phyloP scores from a whole-genome alignment of 2,797 vertebrate species.

The Epinephelus coioides region DNA sequence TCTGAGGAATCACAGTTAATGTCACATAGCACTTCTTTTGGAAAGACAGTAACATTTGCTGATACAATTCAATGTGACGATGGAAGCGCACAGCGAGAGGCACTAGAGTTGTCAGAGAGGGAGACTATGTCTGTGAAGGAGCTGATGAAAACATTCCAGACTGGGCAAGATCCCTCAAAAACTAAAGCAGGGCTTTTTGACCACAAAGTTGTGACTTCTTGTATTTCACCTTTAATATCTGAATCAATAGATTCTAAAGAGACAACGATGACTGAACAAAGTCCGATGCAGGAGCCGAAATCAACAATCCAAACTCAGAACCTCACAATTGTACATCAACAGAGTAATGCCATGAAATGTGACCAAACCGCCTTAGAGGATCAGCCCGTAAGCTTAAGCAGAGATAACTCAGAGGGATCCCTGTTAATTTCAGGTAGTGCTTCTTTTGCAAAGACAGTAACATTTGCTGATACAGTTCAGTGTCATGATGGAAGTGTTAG shows the following conservation, averaged over 20 bases:
- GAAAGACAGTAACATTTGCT: slow-evolving; percentile 49
- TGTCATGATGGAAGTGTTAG: slow-evolving; percentile 16
- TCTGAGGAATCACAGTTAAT: slow-evolving; percentile 36
- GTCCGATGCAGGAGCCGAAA: slow-evolving; percentile 2
- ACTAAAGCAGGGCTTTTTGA: slow-evolving; percentile 90
- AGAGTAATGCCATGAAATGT: slow-evolving; percentile 52
- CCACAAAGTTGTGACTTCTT: slow-evolving; percentile 79
- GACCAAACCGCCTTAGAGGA: slow-evolving; percentile 22
- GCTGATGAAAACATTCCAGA: slow-evolving; percentile 95
- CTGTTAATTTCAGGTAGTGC: slow-evolving; percentile 34
- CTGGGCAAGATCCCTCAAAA: slow-evolving; percentile 91
- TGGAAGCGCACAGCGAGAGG: slow-evolving; percentile 2
- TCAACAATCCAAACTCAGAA: slow-evolving; percentile 30
- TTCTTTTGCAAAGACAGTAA: slow-evolving; percentile 55
- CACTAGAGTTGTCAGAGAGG: slow-evolving; percentile 58
- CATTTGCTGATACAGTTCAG: slow-evolving; percentile 42
- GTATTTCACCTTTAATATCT: slow-evolving; percentile 43
- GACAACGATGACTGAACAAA: slow-evolving; percentile 7
- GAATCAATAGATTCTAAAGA: slow-evolving; percentile 55
- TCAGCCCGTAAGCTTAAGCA: slow-evolving; percentile 21
- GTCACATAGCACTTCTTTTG: slow-evolving; percentile 23
- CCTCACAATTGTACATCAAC: slow-evolving; percentile 13
- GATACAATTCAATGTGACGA: slow-evolving; percentile 22
- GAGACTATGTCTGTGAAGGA: slow-evolving; percentile 94
- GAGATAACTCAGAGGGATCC: slow-evolving; percentile 46